phyloP scores from a whole-genome alignment of 2,888 invertebrate genomes.

The Sinelater perroti region DNA sequence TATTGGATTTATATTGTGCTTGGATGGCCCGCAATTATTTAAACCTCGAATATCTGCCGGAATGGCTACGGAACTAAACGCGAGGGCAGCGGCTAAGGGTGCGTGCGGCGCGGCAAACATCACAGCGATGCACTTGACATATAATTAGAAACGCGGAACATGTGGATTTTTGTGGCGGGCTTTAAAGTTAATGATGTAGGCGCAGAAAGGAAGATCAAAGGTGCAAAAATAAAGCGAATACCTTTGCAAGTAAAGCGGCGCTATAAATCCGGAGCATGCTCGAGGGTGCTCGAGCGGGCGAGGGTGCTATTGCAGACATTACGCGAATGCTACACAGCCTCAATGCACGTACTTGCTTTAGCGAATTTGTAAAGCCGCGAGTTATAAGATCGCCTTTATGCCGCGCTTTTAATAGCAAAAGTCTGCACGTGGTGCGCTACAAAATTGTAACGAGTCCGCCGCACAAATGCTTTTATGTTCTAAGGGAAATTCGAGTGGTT shows the following conservation, averaged over 20 bases:
- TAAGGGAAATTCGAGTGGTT: slow-evolving; percentile 22
- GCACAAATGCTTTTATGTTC: slow-evolving; percentile 27
- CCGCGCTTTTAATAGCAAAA: slow-evolving; percentile 38
- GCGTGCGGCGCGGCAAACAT: slow-evolving; percentile 46
- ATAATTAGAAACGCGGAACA: slow-evolving; percentile 51
- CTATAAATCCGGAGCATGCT: slow-evolving; percentile 42
- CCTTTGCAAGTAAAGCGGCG: slow-evolving; percentile 42
- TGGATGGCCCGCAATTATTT: slow-evolving; percentile 36
- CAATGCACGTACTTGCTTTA: slow-evolving; percentile 38
- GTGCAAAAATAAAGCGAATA: slow-evolving; percentile 46
- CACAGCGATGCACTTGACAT: slow-evolving; percentile 47
- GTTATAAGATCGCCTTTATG: slow-evolving; percentile 38
- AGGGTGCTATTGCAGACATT: slow-evolving; percentile 37
- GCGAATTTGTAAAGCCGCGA: slow-evolving; percentile 35
- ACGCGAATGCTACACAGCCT: slow-evolving; percentile 38
- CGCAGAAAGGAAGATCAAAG: slow-evolving; percentile 56
- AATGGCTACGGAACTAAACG: slow-evolving; percentile 14
- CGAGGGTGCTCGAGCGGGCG: slow-evolving; percentile 37
- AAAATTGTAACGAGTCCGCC: slow-evolving; percentile 36
- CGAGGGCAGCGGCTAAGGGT: slow-evolving; percentile 27
- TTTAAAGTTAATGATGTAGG: slow-evolving; percentile 56
- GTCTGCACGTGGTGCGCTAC: slow-evolving; percentile 30
- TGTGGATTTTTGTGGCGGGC: slow-evolving; percentile 34
- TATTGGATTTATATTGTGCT: slow-evolving; percentile 36
- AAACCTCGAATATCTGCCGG: slow-evolving; percentile 31